Evolutionary conservation across 2,888 invertebrate genomes (phyloP).

Genomic region (Drosophila eohydei): DNA sequence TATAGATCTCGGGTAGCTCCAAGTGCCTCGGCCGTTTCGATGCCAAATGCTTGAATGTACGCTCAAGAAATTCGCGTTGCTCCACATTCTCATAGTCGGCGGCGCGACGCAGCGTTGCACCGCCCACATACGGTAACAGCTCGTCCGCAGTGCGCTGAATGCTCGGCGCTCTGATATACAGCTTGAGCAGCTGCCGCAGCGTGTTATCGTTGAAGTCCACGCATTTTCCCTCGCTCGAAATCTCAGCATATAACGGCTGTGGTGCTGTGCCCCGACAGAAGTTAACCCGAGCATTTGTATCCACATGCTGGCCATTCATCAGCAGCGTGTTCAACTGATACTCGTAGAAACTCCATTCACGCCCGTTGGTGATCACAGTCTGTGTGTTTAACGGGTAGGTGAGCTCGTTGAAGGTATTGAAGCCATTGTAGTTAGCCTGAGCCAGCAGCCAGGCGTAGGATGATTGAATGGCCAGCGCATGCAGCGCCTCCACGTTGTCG

Average conservation of each 20-base stretch:
- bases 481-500: slow-evolving; percentile 88
- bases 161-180: slow-evolving; percentile 90
- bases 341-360: slow-evolving; percentile 92
- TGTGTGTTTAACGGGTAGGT: slow-evolving; percentile 96
- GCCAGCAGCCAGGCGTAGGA: slow-evolving; percentile 92
- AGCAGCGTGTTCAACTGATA: slow-evolving; percentile 96
- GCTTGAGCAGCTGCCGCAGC: slow-evolving; percentile 89
- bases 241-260: slow-evolving; percentile 89
- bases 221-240: slow-evolving; percentile 88
- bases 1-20: slow-evolving; percentile 89
- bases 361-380: slow-evolving; percentile 94
- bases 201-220: slow-evolving; percentile 93
- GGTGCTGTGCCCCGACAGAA: slow-evolving; percentile 92
- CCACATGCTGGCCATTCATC: slow-evolving; percentile 88
- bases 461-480: slow-evolving; percentile 90
- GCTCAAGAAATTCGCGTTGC: slow-evolving; percentile 89
- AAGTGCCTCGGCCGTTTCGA: slow-evolving; percentile 89
- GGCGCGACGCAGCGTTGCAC: slow-evolving; percentile 85
- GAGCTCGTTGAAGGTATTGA: slow-evolving; percentile 94
- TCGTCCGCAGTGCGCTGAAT: slow-evolving; percentile 86
- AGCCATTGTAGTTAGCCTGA: slow-evolving; percentile 94
- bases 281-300: slow-evolving; percentile 90
- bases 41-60: slow-evolving; percentile 88
- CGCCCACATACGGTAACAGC: slow-evolving; percentile 90
- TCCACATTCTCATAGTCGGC: slow-evolving; percentile 90